Evolutionary conservation across 2,797 vertebrate genomes (phyloP), one percentile per base, ranked within the genome.

Genomic region (Pseudocheirus occidentalis): DNA sequence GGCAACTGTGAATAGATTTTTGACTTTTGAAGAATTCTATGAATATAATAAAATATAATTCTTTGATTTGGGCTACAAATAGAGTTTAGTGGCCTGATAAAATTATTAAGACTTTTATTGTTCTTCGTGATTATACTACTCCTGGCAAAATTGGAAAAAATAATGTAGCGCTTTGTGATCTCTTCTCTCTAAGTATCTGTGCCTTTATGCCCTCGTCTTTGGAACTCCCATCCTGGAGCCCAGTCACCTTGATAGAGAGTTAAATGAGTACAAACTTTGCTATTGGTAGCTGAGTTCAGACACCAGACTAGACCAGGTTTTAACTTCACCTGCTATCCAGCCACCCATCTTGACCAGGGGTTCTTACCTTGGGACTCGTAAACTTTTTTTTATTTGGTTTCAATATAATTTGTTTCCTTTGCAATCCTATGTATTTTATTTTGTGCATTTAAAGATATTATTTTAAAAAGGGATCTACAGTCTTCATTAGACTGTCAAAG

Each of bases 141-240:
- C 24, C 12, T 92, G 52, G 12, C 53, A 96, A 92, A 96, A 95
- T 31, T 59, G 4, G 57, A 90, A 95, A 92, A 94, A 34, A 34
- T 16, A 66, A 66, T 18, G 34, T 66, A n/a, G n/a, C 29, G 3
- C 62, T n/a, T n/a, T 66, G 62, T n/a, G 34, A 18, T 66, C 13
- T 66, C 58, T 58, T 66, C 62, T 66, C 62, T 66, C 5, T 66
- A n/a, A 34, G 34, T 16, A n/a, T 31, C 62, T 66, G 14, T 66
- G 34, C 4, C 14, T n/a, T 66, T 31, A 18, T 66, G 13, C 62
- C n/a, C 62, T n/a, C 62, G n/a, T 66, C 14, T 66, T 66, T 66
- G 34, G 34, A 66, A 66, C 62, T n/a, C 34, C 62, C 34, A n/a
- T 14, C 1, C 62, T n/a, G 62, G 34, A 66, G 62, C 31, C 31